Conservation (phyloP, 2,888 invertebrate species). For the Luperina nickerlii region DNA sequence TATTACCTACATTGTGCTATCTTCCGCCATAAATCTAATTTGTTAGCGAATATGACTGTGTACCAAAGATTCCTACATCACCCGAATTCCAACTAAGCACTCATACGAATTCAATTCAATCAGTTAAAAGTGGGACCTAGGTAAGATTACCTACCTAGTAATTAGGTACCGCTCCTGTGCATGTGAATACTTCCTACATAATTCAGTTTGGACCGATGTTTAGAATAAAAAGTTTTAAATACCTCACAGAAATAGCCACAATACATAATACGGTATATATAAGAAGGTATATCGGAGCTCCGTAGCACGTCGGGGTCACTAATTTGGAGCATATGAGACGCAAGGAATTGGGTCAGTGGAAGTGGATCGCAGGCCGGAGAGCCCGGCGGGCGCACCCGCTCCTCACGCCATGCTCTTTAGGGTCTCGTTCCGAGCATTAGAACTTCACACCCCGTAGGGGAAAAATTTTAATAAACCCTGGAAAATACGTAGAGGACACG, state of each 20-base stretch:
- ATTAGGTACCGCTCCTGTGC: neutral
- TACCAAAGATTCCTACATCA: neutral
- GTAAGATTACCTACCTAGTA: neutral
- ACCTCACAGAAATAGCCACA: neutral
- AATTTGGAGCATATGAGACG: constrained; percentile 65
- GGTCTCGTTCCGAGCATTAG: constrained; percentile 35
- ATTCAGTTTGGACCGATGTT: neutral
- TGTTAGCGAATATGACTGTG: neutral
- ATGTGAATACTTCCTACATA: neutral
- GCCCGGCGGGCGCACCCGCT: constrained; percentile 34
- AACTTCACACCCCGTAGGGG: neutral
- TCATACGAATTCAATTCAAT: neutral
- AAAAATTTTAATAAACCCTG: neutral
- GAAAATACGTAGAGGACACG: neutral
- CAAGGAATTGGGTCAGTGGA: constrained; percentile 70
- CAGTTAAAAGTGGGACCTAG: neutral
- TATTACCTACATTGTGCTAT: neutral
- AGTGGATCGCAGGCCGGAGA: constrained; percentile 59
- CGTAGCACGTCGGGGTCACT: constrained; percentile 54
- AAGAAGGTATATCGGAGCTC: constrained; percentile 18
- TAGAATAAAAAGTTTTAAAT: neutral
- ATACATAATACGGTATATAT: constrained; percentile 1
- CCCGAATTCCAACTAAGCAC: neutral
- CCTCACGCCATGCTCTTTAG: constrained; percentile 41
- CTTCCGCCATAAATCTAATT: neutral